Evolutionary conservation across 2,888 invertebrate species (phyloP).

Genomic region (Cylindroiulus punctatus): DNA sequence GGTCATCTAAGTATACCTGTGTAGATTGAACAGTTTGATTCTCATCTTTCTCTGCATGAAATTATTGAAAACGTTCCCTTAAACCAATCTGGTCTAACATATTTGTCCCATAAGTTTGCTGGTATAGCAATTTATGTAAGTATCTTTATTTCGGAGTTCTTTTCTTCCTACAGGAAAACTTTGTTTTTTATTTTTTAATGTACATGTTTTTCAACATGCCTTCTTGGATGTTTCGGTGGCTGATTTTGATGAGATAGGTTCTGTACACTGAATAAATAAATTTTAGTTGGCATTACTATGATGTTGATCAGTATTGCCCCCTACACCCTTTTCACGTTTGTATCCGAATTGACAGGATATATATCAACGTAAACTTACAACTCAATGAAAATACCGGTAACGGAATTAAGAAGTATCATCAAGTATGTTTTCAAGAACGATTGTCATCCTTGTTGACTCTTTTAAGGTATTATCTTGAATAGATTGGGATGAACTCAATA

Average conservation of each 20-base stretch:
- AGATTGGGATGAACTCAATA: conserved; percentile 20
- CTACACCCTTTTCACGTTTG: background rate
- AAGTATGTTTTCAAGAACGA: conserved; percentile 1
- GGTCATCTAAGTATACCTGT: too few relatives aligned
- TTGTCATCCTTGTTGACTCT: conserved; percentile 33
- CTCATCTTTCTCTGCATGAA: too few relatives aligned
- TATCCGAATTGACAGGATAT: background rate
- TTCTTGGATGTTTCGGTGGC: background rate
- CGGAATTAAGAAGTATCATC: background rate
- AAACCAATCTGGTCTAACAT: too few relatives aligned
- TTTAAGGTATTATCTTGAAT: background rate
- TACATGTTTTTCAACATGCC: background rate
- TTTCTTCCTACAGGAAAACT: too few relatives aligned
- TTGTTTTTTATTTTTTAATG: background rate
- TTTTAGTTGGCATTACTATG: background rate
- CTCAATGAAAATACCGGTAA: conserved; percentile 4
- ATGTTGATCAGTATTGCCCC: background rate
- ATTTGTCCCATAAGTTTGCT: too few relatives aligned
- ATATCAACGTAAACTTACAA: background rate
- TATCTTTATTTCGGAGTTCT: too few relatives aligned
- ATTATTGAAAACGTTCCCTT: too few relatives aligned
- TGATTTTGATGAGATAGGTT: background rate
- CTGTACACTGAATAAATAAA: background rate
- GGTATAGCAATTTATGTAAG: too few relatives aligned
- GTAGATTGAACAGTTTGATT: too few relatives aligned